A percentile compares a stretch with the other conserved stretches of the same genome.
These are phyloP conservation scores for Nezara viridula DNA, from an alignment of 2,888 invertebrate species.

Conservation along the genomic window DNA sequence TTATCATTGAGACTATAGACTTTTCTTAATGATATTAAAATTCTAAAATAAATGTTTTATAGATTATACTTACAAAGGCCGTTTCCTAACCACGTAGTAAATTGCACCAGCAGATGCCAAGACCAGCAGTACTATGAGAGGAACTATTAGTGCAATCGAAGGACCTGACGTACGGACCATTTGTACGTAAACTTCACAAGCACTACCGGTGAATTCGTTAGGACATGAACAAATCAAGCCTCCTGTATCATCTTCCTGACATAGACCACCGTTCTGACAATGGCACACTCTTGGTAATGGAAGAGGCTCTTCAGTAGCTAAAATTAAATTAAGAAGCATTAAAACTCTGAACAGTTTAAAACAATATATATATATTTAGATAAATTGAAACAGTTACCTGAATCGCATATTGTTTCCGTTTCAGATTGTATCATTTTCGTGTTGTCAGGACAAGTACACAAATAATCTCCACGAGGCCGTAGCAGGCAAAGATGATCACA, in stretches of 20 bases:
- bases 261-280: slow-evolving; percentile 90
- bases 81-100: slow-evolving; percentile 85
- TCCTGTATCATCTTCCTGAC: slow-evolving; percentile 73
- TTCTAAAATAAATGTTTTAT: too few relatives aligned
- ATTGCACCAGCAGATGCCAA: slow-evolving; percentile 81
- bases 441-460: slow-evolving; percentile 92
- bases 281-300: slow-evolving; percentile 84
- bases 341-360: not conserved
- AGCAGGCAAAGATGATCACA: slow-evolving; percentile 95
- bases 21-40: too few relatives aligned
- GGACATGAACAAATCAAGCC: slow-evolving; percentile 81
- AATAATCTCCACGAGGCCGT: slow-evolving; percentile 84
- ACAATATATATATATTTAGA: not conserved
- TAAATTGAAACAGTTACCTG: slow-evolving; percentile 71
- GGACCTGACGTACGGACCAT: slow-evolving; percentile 73
- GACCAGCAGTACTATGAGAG: slow-evolving; percentile 83
- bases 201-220: slow-evolving; percentile 79
- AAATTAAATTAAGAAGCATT: not conserved
- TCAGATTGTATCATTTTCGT: slow-evolving; percentile 68
- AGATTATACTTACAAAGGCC: slow-evolving; percentile 83
- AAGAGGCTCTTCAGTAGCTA: slow-evolving; percentile 80
- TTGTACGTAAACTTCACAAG: slow-evolving; percentile 79
- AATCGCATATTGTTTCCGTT: slow-evolving; percentile 82
- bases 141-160: slow-evolving; percentile 83
- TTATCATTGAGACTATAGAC: too few relatives aligned